Evolutionary conservation across 1,140 invertebrate species (phyloP).

Genomic region (Drosophila pandora): DNA sequence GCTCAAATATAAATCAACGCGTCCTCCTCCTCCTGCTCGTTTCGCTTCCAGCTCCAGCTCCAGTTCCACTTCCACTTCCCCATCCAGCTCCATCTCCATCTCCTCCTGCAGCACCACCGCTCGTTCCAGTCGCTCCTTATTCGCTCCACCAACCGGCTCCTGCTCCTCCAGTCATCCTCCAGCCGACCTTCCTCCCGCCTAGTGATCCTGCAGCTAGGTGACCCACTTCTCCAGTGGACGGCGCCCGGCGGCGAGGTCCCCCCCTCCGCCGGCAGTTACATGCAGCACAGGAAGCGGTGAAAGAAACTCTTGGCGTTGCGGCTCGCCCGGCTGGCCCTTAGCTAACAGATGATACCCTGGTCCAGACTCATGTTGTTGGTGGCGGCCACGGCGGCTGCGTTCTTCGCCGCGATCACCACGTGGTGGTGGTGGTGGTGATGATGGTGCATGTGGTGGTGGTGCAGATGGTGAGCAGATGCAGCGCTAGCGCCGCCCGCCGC

Average conservation of each 20-base stretch:
- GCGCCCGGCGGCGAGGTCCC: slow-evolving; percentile 11
- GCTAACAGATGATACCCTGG: slow-evolving; percentile 84
- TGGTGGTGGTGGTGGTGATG: slow-evolving; percentile 73
- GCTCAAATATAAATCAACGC: slow-evolving; percentile 44
- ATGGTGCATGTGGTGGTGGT: slow-evolving; percentile 71
- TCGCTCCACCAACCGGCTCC: not conserved
- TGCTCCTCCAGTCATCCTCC: not conserved
- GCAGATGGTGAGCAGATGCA: slow-evolving; percentile 51
- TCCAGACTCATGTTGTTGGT: slow-evolving; percentile 79
- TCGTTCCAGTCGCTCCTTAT: not conserved
- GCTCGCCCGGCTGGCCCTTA: slow-evolving; percentile 81
- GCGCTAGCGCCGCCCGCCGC: slow-evolving; percentile 9
- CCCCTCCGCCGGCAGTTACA: slow-evolving; percentile 60
- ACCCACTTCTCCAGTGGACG: slow-evolving; percentile 11
- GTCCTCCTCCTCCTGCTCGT: slow-evolving; percentile 23
- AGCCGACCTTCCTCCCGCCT: not conserved
- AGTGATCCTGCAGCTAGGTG: slow-evolving; percentile 25
- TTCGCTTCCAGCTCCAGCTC: slow-evolving; percentile 8
- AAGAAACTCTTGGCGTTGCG: slow-evolving; percentile 84
- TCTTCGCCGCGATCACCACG: slow-evolving; percentile 71
- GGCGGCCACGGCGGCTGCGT: slow-evolving; percentile 59
- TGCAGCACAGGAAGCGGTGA: slow-evolving; percentile 83
- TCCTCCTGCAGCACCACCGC: slow-evolving; percentile 3
- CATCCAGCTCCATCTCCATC: slow-evolving; percentile 13
- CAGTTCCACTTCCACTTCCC: slow-evolving; percentile 12